Percentiles rank a stretch among this genome's conserved stretches.
Conservation (phyloP, 2,797 vertebrate genomes). For the Dipus sagitta region DNA sequence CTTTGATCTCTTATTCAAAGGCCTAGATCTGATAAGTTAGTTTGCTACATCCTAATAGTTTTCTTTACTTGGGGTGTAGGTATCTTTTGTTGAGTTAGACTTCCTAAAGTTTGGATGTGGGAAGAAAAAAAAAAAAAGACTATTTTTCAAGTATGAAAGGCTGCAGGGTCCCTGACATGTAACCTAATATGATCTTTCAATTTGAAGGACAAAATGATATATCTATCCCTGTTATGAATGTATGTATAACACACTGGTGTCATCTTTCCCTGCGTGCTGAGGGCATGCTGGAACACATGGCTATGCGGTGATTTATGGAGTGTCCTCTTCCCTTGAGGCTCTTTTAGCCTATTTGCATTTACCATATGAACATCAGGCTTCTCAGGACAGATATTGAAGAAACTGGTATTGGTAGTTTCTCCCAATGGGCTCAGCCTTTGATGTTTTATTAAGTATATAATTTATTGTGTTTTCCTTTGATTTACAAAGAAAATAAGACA, state of each 20-base stretch:
- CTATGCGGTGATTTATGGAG: conserved; percentile 65
- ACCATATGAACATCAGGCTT: conserved; percentile 12
- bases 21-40: conserved; percentile 53
- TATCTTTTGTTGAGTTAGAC: conserved; percentile 50
- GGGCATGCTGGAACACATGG: neutral
- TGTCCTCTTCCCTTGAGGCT: neutral
- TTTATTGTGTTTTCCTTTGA: conserved; percentile 73
- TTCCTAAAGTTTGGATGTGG: neutral
- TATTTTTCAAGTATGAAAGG: conserved; percentile 15
- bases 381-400: conserved; percentile 50
- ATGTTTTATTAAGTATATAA: conserved; percentile 78
- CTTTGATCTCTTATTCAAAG: conserved; percentile 67
- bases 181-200: conserved; percentile 19
- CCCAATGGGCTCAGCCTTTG: conserved; percentile 72
- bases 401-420: conserved; percentile 57
- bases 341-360: conserved; percentile 24
- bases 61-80: conserved; percentile 23
- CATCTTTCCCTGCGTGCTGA: conserved; percentile 47
- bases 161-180: neutral
- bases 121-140: neutral
- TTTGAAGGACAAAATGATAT: conserved; percentile 36
- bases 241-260: neutral
- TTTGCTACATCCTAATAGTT: conserved; percentile 7
- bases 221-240: neutral
- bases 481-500: conserved; percentile 61